These are phyloP conservation scores for Schizopygopsis malacanthus DNA, from an alignment of 2,797 vertebrate species.

Conservation along the genomic window DNA sequence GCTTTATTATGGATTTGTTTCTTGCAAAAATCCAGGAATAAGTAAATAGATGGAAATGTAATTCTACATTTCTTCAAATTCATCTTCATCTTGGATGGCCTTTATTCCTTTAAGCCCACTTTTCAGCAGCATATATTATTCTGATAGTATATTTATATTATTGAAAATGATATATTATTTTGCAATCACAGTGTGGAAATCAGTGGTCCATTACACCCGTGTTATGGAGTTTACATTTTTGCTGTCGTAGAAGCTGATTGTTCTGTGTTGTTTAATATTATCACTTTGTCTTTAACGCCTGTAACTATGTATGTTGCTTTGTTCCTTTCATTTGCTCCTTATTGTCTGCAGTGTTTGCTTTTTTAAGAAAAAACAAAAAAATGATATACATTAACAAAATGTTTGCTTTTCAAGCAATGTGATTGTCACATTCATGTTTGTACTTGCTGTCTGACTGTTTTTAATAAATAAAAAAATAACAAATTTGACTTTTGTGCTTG, in stretches of 20 bases:
- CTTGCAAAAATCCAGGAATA: no score
- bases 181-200: not conserved
- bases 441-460: constrained; percentile 49
- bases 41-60: no score
- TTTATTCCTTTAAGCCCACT: not conserved
- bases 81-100: no score
- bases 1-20: no score
- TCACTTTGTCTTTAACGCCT: not conserved
- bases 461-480: constrained; percentile 42
- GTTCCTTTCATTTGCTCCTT: constrained; percentile 60
- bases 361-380: not conserved
- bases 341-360: not conserved
- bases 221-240: constrained; percentile 11
- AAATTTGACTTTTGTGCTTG: not conserved
- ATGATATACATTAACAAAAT: constrained; percentile 7
- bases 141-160: not conserved
- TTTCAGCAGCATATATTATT: not conserved
- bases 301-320: constrained; percentile 19
- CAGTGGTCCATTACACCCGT: not conserved
- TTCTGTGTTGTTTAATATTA: not conserved
- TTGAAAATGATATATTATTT: not conserved
- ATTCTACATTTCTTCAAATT: no score
- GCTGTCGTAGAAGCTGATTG: constrained; percentile 14
- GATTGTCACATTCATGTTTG: constrained; percentile 38
- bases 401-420: constrained; percentile 6